Evolutionary conservation across 2,113 vertebrate genomes (phyloP).

Genomic region (Lagopus muta): DNA sequence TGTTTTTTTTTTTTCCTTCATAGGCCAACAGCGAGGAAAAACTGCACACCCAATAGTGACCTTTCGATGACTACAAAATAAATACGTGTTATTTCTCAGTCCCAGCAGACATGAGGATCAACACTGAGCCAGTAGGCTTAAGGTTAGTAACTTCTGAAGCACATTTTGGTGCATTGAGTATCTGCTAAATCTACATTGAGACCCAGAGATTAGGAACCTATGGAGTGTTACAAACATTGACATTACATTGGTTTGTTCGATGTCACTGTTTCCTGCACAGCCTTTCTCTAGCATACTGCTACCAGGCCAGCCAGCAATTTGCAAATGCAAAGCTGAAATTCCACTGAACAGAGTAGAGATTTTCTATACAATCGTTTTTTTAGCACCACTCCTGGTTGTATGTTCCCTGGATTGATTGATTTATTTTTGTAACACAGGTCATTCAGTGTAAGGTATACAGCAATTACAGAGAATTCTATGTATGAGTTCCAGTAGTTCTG

Average conservation of each 20-base stretch:
- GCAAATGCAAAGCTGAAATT: neutral
- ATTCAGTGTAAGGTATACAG: neutral
- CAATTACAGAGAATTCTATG: neutral
- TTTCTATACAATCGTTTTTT: neutral
- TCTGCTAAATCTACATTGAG: neutral
- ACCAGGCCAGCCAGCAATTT: rapidly evolving
- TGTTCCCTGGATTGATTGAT: neutral
- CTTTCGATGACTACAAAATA: neutral
- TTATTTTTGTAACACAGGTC: neutral
- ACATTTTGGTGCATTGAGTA: neutral
- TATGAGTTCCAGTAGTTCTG: neutral
- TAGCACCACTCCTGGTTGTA: neutral
- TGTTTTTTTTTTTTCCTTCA: neutral
- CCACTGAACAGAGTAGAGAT: neutral
- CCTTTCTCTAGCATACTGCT: rapidly evolving
- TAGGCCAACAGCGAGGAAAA: neutral
- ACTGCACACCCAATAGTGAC: neutral
- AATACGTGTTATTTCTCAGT: neutral
- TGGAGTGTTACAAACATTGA: rapidly evolving
- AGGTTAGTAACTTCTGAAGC: neutral
- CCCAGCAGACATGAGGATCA: neutral
- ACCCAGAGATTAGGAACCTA: neutral
- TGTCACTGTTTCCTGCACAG: neutral
- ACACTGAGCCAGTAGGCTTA: neutral
- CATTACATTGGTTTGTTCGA: neutral